A percentile compares a stretch with the other conserved stretches of the same genome.
Evolutionary conservation across 2,888 invertebrate genomes (phyloP).

Genomic region (Odontothrips loti): DNA sequence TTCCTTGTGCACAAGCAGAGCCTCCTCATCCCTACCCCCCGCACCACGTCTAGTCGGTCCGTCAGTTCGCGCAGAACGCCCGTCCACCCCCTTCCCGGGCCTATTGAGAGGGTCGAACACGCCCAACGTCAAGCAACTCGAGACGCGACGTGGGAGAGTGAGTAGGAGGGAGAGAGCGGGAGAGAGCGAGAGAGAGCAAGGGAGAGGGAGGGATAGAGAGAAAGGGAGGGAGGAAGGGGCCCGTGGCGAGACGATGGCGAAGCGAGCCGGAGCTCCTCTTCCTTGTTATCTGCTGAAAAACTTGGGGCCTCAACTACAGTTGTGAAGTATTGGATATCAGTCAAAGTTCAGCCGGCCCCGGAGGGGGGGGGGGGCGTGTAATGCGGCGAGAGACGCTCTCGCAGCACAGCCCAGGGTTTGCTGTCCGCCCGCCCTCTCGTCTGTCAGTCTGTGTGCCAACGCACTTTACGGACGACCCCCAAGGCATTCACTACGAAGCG

Average conservation of each 20-base stretch:
- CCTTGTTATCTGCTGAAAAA: conserved; percentile 26
- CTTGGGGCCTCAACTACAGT: conserved; percentile 16
- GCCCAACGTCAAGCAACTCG: not conserved
- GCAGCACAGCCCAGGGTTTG: not conserved
- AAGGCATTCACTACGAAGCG: too few relatives aligned
- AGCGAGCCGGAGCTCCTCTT: conserved; percentile 31
- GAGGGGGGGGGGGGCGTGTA: not conserved
- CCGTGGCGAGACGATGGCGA: conserved; percentile 32
- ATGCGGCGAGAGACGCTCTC: not conserved
- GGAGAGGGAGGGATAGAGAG: conserved; percentile 9
- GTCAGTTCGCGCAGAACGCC: too few relatives aligned
- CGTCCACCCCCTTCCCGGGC: too few relatives aligned
- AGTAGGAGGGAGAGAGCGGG: conserved; percentile 15
- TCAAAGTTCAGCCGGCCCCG: conserved; percentile 14
- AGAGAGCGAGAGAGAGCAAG: conserved; percentile 29
- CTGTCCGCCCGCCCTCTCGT: not conserved
- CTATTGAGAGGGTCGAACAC: too few relatives aligned
- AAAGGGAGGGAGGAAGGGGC: conserved; percentile 33
- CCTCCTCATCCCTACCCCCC: too few relatives aligned
- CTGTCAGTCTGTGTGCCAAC: not conserved
- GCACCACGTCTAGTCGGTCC: too few relatives aligned
- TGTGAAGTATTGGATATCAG: conserved; percentile 26
- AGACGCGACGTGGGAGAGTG: not conserved
- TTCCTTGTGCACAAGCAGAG: too few relatives aligned
- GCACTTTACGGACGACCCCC: too few relatives aligned